These are phyloP conservation scores for Zapus hudsonius DNA, from an alignment of 2,113 vertebrate species.

Conservation along the genomic window DNA sequence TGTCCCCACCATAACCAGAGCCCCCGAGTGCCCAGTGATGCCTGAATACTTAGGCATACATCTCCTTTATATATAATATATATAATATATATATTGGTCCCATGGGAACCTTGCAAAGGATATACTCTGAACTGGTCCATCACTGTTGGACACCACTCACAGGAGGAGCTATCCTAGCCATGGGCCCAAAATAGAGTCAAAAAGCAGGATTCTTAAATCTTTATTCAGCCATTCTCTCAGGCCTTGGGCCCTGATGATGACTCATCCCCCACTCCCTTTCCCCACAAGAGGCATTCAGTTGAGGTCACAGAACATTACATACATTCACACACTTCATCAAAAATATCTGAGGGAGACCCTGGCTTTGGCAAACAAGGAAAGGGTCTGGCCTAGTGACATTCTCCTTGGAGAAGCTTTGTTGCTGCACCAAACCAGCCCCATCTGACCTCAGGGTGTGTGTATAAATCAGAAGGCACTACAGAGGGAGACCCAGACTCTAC, in stretches of 20 bases:
- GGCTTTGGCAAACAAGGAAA: conserved; percentile 64
- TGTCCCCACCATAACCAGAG: not conserved
- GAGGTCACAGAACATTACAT: conserved; percentile 68
- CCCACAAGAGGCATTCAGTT: conserved; percentile 70
- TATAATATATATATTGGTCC: too few relatives aligned
- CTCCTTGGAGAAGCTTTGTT: conserved; percentile 29
- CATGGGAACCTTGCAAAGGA: not conserved
- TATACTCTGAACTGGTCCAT: not conserved
- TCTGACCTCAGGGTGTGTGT: not conserved
- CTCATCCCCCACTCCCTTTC: conserved; percentile 59
- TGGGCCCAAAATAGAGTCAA: conserved; percentile 24
- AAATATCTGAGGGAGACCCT: conserved; percentile 52
- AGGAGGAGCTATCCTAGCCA: not conserved
- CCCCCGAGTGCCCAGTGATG: not conserved
- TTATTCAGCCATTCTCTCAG: conserved; percentile 74
- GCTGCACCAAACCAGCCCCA: not conserved
- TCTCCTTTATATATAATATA: not conserved
- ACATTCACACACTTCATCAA: conserved; percentile 65
- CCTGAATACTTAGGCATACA: not conserved
- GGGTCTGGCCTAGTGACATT: not conserved
- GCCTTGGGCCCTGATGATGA: conserved; percentile 63
- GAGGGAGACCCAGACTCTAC: conserved; percentile 18
- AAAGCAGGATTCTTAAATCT: conserved; percentile 43
- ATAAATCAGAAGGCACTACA: conserved; percentile 17
- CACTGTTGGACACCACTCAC: not conserved